Evolutionary conservation across 1,140 invertebrate species (phyloP), one percentile per base, ranked within the genome.

Genomic region (Drosophila insularis): DNA sequence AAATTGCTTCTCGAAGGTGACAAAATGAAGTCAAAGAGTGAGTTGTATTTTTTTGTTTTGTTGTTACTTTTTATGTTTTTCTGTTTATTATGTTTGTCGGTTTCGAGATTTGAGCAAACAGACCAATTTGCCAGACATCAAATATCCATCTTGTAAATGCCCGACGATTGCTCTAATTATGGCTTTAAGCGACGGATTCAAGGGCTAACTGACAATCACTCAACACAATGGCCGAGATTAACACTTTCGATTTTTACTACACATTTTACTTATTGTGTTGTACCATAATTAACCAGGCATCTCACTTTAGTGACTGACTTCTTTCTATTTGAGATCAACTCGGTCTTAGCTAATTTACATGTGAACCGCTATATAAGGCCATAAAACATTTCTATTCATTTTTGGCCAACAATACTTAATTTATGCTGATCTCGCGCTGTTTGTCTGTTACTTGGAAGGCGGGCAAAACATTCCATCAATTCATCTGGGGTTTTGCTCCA

Each of bases 321-420:
- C 63, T 73, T 63, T 31, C 60, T 61, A 17, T 21, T 37, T 32
- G 23, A 35, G 43, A 50, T 14, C 35, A 27, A 58, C 27, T 59
- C 60, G 39, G 68, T 54, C 37, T 55, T 27, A 55, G 58, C 74
- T 74, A 79, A 89, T 87, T 87, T 87, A 80, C 82, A 87, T 87
- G 79, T 81, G 82, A 46, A 65, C 81, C 82, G 81, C 81, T 86
- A 82, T 86, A 79, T 59, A 37, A 37, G 61, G 76, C 69, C 76
- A 82, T 89, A 89, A 87, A 79, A 60, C 84, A 89, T 89, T 82
- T 86, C 75, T 71, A 82, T 86, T 82, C 82, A 77, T 27, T 72
- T 73, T 50, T 86, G 68, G 73, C 81, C 74, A 27, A 5, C 27
- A 74, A 67, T 71, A 53, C 74, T 63, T 85, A 78, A 81, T 79